Conservation (phyloP, 2,888 invertebrate genomes). For the Colletes collaris region DNA sequence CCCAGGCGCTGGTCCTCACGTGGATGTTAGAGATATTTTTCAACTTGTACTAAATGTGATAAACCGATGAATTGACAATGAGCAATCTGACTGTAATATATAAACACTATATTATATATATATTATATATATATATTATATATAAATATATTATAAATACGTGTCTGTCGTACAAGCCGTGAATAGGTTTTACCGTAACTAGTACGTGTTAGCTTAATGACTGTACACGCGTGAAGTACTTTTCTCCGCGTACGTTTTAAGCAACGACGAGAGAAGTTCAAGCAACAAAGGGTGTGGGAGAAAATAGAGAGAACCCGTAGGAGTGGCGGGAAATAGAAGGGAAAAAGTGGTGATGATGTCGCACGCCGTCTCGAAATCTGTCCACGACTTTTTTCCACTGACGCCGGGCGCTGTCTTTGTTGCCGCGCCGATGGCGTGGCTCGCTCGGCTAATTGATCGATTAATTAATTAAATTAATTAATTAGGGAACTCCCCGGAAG, state of each 20-base stretch:
- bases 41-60: constrained; percentile 83
- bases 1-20: constrained; percentile 69
- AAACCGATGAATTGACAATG: constrained; percentile 83
- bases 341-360: constrained; percentile 58
- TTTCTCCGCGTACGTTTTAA: constrained; percentile 31
- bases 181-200: constrained; percentile 72
- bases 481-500: constrained; percentile 49
- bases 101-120: constrained; percentile 72
- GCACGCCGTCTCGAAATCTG: constrained; percentile 76
- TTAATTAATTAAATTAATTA: constrained; percentile 44
- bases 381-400: constrained; percentile 77
- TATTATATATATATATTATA: constrained; percentile 63
- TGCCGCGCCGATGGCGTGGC: constrained; percentile 25
- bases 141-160: constrained; percentile 72
- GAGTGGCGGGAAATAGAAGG: constrained; percentile 1
- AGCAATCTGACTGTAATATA: constrained; percentile 83
- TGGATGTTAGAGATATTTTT: constrained; percentile 83
- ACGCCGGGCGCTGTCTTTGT: constrained; percentile 69
- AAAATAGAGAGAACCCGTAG: constrained; percentile 1
- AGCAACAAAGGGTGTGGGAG: constrained; percentile 6
- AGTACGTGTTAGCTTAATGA: constrained; percentile 71
- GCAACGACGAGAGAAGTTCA: constrained; percentile 24
- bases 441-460: constrained; percentile 30
- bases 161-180: constrained; percentile 81
- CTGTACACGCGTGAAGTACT: constrained; percentile 42